These are phyloP conservation scores for Neolamprologus caudopunctatus DNA, from an alignment of 2,113 vertebrate genomes.

Conservation along the genomic window DNA sequence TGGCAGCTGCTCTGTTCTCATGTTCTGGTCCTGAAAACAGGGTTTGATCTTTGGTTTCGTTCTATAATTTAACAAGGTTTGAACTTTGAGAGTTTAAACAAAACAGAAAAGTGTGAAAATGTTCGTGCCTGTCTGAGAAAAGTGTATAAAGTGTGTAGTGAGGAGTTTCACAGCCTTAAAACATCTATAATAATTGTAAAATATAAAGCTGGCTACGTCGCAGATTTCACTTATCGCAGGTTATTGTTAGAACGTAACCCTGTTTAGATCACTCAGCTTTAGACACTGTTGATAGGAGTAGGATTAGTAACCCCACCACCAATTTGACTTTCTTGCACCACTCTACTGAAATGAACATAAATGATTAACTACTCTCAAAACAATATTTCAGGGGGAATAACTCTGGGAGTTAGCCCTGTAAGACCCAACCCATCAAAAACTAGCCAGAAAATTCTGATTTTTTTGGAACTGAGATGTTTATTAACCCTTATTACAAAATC, in stretches of 20 bases:
- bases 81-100: neutral
- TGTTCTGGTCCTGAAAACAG: neutral
- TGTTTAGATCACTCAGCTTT: neutral
- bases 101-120: neutral
- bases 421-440: neutral
- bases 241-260: neutral
- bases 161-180: neutral
- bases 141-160: neutral
- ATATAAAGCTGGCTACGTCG: neutral
- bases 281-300: neutral
- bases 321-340: neutral
- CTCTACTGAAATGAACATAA: neutral
- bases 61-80: neutral
- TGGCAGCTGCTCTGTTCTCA: neutral
- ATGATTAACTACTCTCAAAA: neutral
- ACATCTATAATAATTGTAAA: neutral
- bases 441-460: rapidly evolving
- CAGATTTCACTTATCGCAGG: neutral
- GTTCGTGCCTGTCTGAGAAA: rapidly evolving
- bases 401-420: neutral
- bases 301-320: neutral
- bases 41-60: neutral
- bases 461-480: neutral
- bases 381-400: neutral
- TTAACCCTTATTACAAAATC: neutral